Percentiles rank a stretch among this genome's conserved stretches.
Evolutionary conservation across 1,140 invertebrate genomes (phyloP).

Genomic region (Cepaea nemoralis): DNA sequence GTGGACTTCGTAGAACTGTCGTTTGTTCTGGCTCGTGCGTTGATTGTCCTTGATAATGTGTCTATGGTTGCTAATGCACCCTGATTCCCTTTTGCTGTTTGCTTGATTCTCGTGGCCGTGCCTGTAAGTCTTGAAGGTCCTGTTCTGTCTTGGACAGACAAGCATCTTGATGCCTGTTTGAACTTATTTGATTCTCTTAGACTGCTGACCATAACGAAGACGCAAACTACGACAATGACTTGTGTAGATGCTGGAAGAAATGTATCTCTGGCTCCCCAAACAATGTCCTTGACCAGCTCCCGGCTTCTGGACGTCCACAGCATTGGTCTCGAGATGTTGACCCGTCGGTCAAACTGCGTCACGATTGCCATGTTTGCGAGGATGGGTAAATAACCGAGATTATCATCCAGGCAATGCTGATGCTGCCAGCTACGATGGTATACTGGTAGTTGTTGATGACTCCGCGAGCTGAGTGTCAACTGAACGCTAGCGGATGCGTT

Average conservation of each 20-base stretch:
- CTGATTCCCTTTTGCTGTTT: too few species aligned
- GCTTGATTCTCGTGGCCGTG: too few species aligned
- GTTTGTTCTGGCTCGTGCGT: too few species aligned
- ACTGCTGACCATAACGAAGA: neutral
- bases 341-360: neutral
- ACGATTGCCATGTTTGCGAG: neutral
- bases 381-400: slow-evolving; percentile 1
- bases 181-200: neutral
- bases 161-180: neutral
- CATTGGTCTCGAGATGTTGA: neutral
- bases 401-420: too few species aligned
- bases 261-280: slow-evolving; percentile 6
- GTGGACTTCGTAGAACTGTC: too few species aligned
- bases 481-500: too few species aligned
- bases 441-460: too few species aligned
- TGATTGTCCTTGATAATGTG: too few species aligned
- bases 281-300: neutral
- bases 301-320: neutral
- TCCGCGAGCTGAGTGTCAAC: too few species aligned
- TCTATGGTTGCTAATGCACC: too few species aligned
- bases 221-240: neutral
- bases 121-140: too few species aligned
- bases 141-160: neutral
- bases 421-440: too few species aligned
- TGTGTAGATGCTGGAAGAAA: neutral